A percentile compares a stretch with the other conserved stretches of the same genome.
Conservation (phyloP, 2,888 invertebrate genomes). For the Coleophora deauratella region DNA sequence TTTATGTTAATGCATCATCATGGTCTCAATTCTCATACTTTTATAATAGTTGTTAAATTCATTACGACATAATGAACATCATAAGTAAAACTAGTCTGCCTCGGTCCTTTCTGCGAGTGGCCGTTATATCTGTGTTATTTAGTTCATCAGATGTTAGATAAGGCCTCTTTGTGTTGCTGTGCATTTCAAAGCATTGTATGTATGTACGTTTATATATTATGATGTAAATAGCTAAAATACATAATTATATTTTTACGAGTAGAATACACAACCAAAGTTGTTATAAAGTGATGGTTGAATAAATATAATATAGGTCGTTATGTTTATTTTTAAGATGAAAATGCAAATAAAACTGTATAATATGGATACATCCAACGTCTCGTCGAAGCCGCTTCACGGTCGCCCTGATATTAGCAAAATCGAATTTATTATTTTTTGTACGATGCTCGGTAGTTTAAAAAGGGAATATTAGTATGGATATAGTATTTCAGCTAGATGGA, state of each 20-base stretch:
- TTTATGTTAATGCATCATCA: too few relatives aligned
- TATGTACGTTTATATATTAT: constrained; percentile 72
- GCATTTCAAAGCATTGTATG: constrained; percentile 75
- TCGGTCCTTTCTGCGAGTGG: constrained; percentile 54
- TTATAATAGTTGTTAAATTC: too few relatives aligned
- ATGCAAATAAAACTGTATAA: constrained; percentile 48
- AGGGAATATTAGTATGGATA: constrained; percentile 22
- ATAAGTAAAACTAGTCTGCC: constrained; percentile 37
- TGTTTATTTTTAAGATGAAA: constrained; percentile 62
- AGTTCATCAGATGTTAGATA: constrained; percentile 63
- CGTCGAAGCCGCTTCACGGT: constrained; percentile 62
- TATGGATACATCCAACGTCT: constrained; percentile 50
- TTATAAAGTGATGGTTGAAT: constrained; percentile 75
- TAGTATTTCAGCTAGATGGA: constrained; percentile 29
- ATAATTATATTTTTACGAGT: constrained; percentile 75
- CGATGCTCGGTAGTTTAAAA: constrained; percentile 32
- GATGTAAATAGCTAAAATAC: constrained; percentile 68
- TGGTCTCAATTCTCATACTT: too few relatives aligned
- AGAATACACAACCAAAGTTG: constrained; percentile 76
- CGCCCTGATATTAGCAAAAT: constrained; percentile 68
- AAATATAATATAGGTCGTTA: constrained; percentile 71
- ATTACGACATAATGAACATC: too few relatives aligned
- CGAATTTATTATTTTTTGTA: constrained; percentile 63
- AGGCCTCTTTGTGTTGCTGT: constrained; percentile 69
- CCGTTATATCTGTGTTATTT: constrained; percentile 69